Conservation (phyloP, 2,113 vertebrate genomes). For the Chauna torquata region DNA sequence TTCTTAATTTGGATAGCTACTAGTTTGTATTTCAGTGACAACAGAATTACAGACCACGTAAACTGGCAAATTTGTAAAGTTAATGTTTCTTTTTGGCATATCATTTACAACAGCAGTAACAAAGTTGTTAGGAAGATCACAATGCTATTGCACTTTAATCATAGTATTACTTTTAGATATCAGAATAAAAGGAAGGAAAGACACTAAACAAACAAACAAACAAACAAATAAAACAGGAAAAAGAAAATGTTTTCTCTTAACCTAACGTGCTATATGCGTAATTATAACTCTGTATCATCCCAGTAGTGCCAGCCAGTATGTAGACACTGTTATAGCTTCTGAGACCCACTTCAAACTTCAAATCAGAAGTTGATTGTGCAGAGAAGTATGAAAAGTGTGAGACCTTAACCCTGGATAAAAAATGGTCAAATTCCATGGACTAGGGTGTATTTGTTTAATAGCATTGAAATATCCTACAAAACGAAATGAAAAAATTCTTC, state of each 20-base stretch:
- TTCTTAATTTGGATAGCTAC: not conserved
- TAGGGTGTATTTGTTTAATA: not conserved
- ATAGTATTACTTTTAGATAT: not conserved
- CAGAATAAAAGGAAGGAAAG: not conserved
- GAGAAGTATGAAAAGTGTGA: not conserved
- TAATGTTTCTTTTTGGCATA: not conserved
- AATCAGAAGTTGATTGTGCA: not conserved
- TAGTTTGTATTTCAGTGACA: not conserved
- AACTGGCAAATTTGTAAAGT: not conserved
- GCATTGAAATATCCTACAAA: not conserved
- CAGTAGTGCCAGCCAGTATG: not conserved
- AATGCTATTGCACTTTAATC: not conserved
- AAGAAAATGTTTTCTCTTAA: not conserved
- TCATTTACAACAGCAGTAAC: not conserved
- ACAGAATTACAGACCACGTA: not conserved
- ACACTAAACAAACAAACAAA: not conserved
- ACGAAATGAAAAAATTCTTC: not conserved
- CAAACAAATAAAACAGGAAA: not conserved
- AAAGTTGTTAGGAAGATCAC: not conserved
- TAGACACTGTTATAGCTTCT: not conserved
- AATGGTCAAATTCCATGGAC: not conserved
- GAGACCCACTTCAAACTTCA: too few relatives aligned
- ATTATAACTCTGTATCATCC: not conserved
- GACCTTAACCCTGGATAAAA: not conserved
- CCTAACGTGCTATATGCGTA: not conserved